These are phyloP conservation scores for Odontomyia ornata DNA, from an alignment of 2,888 invertebrate genomes.

Conservation along the genomic window DNA sequence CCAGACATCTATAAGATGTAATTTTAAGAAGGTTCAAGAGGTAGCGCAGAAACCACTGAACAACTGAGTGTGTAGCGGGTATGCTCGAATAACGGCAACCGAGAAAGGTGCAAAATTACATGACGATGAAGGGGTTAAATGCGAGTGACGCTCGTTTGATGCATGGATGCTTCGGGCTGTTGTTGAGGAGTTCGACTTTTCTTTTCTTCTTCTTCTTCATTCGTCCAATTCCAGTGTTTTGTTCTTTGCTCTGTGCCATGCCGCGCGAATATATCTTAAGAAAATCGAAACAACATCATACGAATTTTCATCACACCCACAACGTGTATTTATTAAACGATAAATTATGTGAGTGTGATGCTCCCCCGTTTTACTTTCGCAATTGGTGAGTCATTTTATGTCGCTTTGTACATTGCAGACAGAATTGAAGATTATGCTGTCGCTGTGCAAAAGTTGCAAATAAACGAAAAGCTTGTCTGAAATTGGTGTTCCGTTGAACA, in stretches of 20 bases:
- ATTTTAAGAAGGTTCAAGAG: conserved; percentile 5
- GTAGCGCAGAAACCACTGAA: not conserved
- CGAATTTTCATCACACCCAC: conserved; percentile 20
- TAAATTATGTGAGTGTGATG: not conserved
- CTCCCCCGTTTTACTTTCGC: not conserved
- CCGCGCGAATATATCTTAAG: no score
- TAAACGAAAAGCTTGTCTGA: no score
- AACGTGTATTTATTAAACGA: not conserved
- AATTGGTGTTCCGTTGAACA: no score
- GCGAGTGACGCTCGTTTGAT: not conserved
- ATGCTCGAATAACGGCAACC: not conserved
- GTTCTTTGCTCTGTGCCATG: no score
- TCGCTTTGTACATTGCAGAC: no score
- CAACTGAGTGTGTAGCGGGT: not conserved
- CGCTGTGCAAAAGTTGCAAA: no score
- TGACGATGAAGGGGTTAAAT: conserved; percentile 11
- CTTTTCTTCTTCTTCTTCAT: not conserved
- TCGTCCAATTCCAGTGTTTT: no score
- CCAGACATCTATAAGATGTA: conserved; percentile 10
- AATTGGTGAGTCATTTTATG: not conserved
- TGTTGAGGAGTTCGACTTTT: not conserved
- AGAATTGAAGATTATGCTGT: no score
- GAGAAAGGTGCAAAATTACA: conserved; percentile 25
- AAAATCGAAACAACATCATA: no score
- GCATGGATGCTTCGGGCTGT: not conserved